These are phyloP conservation scores for Dermochelys coriacea DNA, from an alignment of 2,797 vertebrate genomes.

Conservation along the genomic window DNA sequence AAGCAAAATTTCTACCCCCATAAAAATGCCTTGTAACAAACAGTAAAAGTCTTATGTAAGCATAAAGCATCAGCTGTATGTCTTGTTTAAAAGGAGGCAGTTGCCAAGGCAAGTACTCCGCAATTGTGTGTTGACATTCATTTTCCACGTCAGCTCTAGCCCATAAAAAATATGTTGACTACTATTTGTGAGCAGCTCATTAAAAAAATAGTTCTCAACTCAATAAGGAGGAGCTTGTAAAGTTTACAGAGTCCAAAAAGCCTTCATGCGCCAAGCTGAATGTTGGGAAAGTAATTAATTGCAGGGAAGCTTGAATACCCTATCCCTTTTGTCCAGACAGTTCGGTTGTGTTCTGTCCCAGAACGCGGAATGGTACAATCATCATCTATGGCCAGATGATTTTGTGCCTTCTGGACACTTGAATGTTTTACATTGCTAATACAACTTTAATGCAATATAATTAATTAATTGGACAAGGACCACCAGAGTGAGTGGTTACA, in stretches of 20 bases:
- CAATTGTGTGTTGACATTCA: not conserved
- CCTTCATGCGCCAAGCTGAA: not conserved
- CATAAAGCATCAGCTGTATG: not conserved
- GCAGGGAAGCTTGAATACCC: not conserved
- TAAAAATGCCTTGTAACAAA: constrained; percentile 19
- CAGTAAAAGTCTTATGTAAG: not conserved
- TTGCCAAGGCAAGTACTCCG: not conserved
- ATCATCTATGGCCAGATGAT: not conserved
- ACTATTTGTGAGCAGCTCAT: not conserved
- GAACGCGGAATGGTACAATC: not conserved
- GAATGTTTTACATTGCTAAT: not conserved
- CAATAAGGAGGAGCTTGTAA: not conserved
- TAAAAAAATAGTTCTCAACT: not conserved
- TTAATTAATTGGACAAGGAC: not conserved
- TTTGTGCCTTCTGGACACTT: not conserved
- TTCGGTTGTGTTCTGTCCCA: not conserved
- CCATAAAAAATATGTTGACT: not conserved
- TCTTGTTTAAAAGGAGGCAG: not conserved
- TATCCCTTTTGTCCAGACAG: not conserved
- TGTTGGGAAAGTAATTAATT: not conserved
- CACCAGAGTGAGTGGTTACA: constrained; percentile 4
- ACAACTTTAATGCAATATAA: not conserved
- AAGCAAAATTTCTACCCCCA: not conserved
- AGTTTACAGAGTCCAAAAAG: not conserved
- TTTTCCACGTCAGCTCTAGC: not conserved